A percentile compares a stretch with the other conserved stretches of the same genome.
Evolutionary conservation across 2,113 vertebrate genomes (phyloP).

Genomic region (Leucopsar rothschildi): DNA sequence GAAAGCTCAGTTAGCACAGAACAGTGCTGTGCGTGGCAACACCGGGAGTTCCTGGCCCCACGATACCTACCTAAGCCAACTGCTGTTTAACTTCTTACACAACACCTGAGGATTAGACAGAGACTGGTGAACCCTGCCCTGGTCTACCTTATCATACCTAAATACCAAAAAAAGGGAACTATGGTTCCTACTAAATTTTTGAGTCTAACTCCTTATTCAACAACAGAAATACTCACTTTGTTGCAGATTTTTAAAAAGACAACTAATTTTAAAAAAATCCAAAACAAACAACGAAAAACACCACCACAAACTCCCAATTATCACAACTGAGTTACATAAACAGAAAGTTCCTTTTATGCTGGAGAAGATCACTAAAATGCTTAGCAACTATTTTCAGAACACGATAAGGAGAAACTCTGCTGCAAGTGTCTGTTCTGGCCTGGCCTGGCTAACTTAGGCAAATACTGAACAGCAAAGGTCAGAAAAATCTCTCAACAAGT

Average conservation of each 20-base stretch:
- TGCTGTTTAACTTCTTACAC: neutral
- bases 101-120: neutral
- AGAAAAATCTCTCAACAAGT: neutral
- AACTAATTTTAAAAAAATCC: neutral
- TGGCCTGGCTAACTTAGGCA: neutral
- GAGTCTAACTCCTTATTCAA: neutral
- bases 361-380: neutral
- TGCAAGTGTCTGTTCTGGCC: neutral
- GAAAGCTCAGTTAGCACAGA: neutral
- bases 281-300: neutral
- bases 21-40: neutral
- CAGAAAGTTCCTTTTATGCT: neutral
- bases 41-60: neutral
- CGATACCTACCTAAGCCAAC: fast-evolving
- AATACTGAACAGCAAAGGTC: neutral
- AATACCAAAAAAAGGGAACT: neutral
- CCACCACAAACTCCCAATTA: neutral
- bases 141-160: neutral
- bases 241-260: neutral
- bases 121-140: neutral
- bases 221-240: neutral
- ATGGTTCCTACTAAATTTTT: neutral
- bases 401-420: neutral
- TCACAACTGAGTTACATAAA: neutral
- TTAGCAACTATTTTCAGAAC: neutral